phyloP scores from a whole-genome alignment of 2,113 vertebrate genomes.

The Rhizomys pruinosus region DNA sequence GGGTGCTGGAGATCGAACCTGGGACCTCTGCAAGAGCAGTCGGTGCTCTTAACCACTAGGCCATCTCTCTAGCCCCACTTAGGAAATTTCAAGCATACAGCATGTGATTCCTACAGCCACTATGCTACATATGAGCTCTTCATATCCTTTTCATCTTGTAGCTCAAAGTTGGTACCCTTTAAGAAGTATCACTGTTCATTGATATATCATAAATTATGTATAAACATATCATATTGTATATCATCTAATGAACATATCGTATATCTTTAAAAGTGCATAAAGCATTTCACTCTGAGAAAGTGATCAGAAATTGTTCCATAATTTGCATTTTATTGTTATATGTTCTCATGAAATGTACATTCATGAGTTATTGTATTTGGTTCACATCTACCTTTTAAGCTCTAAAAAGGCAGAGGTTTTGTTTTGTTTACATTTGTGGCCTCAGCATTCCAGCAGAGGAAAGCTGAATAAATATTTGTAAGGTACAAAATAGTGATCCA shows the following conservation, averaged over 20 bases:
- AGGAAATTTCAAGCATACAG: not conserved
- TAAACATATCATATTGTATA: not conserved
- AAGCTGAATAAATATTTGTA: constrained; percentile 33
- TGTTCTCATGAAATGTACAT: not conserved
- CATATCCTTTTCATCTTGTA: not conserved
- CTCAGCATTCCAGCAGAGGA: not conserved
- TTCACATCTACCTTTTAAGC: not conserved
- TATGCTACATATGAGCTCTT: not conserved
- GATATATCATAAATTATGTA: not conserved
- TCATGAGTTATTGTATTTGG: not conserved
- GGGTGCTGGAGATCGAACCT: too few relatives aligned
- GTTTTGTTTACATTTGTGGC: constrained; percentile 44
- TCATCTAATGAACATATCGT: too few relatives aligned
- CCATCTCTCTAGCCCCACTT: too few relatives aligned
- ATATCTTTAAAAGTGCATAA: constrained; percentile 18
- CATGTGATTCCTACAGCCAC: not conserved
- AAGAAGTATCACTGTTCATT: not conserved
- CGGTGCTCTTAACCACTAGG: too few relatives aligned
- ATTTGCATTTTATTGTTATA: constrained; percentile 2
- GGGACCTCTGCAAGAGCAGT: too few relatives aligned
- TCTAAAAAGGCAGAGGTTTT: not conserved
- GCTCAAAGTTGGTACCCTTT: not conserved
- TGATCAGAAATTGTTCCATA: constrained; percentile 14
- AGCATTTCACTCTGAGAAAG: not conserved
- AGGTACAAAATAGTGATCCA: constrained; percentile 43